phyloP scores from a whole-genome alignment of 30 jellyfish, hydroid and myxozoan genomes.

The Aurelia sp. region DNA sequence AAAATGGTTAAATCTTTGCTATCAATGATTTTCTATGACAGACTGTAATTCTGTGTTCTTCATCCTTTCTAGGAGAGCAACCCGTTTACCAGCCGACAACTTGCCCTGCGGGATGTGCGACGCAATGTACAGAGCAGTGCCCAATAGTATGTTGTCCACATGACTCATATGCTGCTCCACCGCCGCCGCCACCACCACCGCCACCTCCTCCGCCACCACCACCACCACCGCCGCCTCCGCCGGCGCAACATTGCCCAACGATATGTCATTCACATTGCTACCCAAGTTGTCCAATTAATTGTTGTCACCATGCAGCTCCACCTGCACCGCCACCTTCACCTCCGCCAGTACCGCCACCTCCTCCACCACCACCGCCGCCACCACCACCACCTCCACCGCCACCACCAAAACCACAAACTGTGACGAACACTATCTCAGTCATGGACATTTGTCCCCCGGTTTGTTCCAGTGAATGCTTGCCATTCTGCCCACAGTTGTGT shows the following conservation, averaged over 20 bases:
- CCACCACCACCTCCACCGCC: constrained; percentile 67
- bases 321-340: constrained; percentile 80
- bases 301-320: constrained; percentile 73
- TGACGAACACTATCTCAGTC: constrained; percentile 61
- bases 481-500: constrained; percentile 75
- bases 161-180: constrained; percentile 16
- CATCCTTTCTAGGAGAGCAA: background rate
- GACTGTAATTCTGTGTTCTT: no score
- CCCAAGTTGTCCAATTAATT: constrained; percentile 76
- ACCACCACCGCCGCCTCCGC: constrained; percentile 69
- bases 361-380: constrained; percentile 74
- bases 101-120: constrained; percentile 81
- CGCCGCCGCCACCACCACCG: constrained; percentile 43
- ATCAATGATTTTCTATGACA: no score
- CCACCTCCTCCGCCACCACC: constrained; percentile 71
- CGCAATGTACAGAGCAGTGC: constrained; percentile 69
- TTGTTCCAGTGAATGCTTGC: constrained; percentile 57
- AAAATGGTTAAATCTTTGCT: no score
- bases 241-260: constrained; percentile 77
- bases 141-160: constrained; percentile 76
- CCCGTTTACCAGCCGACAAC: constrained; percentile 40
- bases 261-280: constrained; percentile 77
- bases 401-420: constrained; percentile 46
- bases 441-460: constrained; percentile 83
- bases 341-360: constrained; percentile 80